Evolutionary conservation across 2,797 vertebrate species (phyloP).

Genomic region (Anguilla obscura): DNA sequence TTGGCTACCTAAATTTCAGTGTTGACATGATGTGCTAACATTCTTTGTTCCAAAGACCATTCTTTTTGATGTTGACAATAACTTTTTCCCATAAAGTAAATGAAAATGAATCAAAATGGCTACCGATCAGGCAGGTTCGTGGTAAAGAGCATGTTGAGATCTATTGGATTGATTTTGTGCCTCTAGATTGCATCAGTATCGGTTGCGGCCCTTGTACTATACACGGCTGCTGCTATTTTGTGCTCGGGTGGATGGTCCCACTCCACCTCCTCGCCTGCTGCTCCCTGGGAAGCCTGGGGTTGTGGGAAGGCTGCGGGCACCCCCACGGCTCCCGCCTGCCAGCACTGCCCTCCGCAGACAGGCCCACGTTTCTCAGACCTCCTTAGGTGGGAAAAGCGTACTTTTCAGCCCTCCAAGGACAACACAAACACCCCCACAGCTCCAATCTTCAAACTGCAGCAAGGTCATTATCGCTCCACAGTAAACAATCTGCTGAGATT

Average conservation of each 20-base stretch:
- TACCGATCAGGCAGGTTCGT: background rate
- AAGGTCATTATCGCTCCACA: slow-evolving; percentile 36
- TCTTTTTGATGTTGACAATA: background rate
- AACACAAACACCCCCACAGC: slow-evolving; percentile 46
- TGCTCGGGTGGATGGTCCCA: slow-evolving; percentile 15
- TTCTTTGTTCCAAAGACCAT: background rate
- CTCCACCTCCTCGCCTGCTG: slow-evolving; percentile 32
- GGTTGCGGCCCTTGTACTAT: slow-evolving; percentile 24
- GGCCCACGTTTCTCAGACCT: slow-evolving; percentile 53
- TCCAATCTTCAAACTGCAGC: slow-evolving; percentile 31
- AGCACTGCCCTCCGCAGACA: slow-evolving; percentile 44
- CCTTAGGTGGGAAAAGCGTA: slow-evolving; percentile 50
- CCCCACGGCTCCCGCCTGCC: slow-evolving; percentile 46
- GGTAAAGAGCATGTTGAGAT: background rate
- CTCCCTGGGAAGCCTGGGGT: slow-evolving; percentile 37
- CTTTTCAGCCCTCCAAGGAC: slow-evolving; percentile 52
- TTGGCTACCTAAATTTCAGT: background rate
- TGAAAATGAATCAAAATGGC: background rate
- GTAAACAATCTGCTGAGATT: slow-evolving; percentile 21
- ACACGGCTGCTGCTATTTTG: slow-evolving; percentile 20
- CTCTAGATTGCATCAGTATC: slow-evolving; percentile 12
- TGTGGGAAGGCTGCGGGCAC: slow-evolving; percentile 55
- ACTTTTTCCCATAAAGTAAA: background rate
- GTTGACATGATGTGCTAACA: background rate
- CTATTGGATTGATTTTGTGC: background rate